phyloP scores from a whole-genome alignment of 2,113 vertebrate species.

The Centrocercus urophasianus region DNA sequence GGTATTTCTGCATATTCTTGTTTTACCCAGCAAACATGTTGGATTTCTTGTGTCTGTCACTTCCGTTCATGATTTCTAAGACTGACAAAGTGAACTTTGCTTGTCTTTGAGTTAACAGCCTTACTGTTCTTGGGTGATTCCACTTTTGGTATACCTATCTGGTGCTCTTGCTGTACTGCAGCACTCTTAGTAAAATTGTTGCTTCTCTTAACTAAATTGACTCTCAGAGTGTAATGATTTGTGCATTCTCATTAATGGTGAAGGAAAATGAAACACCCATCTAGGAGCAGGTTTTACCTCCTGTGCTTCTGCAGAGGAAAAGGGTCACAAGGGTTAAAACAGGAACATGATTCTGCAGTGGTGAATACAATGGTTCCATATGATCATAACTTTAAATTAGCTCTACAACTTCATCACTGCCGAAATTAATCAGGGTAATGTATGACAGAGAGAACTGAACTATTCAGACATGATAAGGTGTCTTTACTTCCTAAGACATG shows the following conservation, averaged over 20 bases:
- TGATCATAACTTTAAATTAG: slow-evolving; percentile 14
- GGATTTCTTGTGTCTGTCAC: not conserved
- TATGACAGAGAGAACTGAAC: not conserved
- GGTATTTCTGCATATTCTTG: slow-evolving; percentile 3
- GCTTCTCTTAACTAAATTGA: not conserved
- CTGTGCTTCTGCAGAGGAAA: not conserved
- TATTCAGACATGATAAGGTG: not conserved
- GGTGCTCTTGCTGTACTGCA: not conserved
- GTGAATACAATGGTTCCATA: not conserved
- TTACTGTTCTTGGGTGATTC: not conserved
- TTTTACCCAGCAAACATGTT: not conserved
- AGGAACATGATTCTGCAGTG: not conserved
- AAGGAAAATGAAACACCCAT: not conserved
- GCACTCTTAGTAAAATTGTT: not conserved
- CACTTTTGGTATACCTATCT: not conserved
- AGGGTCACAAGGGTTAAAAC: not conserved
- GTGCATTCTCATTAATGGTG: not conserved
- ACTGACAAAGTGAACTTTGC: not conserved
- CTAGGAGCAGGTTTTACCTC: not conserved
- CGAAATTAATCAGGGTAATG: not conserved
- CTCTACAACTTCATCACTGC: slow-evolving; percentile 20
- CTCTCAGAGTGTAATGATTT: not conserved
- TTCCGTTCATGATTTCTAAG: not conserved
- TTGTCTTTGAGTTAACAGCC: not conserved
- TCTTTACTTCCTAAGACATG: not conserved